A percentile compares a stretch with the other conserved stretches of the same genome.
Evolutionary conservation across 1,140 invertebrate genomes (phyloP).

Genomic region (Drosophila leontia): DNA sequence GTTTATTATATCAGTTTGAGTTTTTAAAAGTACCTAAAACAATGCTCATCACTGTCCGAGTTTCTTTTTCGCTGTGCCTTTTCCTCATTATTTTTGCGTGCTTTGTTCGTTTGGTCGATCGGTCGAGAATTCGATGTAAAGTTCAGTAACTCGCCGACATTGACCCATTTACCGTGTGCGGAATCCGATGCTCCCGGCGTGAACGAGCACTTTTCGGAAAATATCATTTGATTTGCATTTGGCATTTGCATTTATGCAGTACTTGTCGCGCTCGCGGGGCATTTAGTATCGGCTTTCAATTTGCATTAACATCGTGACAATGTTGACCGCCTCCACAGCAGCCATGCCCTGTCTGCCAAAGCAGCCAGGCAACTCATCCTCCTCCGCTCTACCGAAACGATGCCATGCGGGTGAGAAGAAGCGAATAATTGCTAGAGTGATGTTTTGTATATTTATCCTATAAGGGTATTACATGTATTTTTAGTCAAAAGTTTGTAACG

Average conservation of each 20-base stretch:
- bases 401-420: slow-evolving; percentile 46
- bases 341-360: slow-evolving; percentile 38
- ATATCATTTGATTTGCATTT: slow-evolving; percentile 40
- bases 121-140: slow-evolving; percentile 30
- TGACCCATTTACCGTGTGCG: slow-evolving; percentile 59
- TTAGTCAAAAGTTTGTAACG: neutral
- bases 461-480: neutral
- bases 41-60: slow-evolving; percentile 25
- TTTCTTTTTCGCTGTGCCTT: slow-evolving; percentile 24
- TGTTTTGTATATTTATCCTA: neutral
- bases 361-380: slow-evolving; percentile 5
- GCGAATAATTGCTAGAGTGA: neutral
- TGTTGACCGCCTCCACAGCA: slow-evolving; percentile 46
- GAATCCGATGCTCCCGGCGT: slow-evolving; percentile 17
- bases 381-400: neutral
- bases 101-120: slow-evolving; percentile 8
- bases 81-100: slow-evolving; percentile 33
- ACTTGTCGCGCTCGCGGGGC: slow-evolving; percentile 2
- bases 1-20: neutral
- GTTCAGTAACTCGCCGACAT: slow-evolving; percentile 67
- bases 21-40: slow-evolving; percentile 1
- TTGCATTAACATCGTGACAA: slow-evolving; percentile 29
- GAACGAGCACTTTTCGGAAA: slow-evolving; percentile 11
- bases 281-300: slow-evolving; percentile 4
- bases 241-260: slow-evolving; percentile 33